Conservation (phyloP, 1,140 invertebrate genomes). For the Ceratoteleas bidentatus region DNA sequence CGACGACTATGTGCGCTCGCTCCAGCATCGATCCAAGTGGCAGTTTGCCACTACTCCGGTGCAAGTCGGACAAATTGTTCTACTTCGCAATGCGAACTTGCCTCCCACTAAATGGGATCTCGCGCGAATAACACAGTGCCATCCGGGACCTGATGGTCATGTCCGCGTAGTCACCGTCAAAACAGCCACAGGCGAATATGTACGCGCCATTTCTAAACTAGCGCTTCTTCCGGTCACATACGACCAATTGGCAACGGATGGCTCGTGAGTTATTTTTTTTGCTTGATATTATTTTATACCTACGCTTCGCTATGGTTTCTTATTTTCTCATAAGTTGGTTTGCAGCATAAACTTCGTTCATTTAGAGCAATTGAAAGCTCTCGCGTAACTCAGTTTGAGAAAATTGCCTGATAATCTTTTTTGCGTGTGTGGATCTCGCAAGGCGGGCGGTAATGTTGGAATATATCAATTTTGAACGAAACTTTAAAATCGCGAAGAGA, state of each 20-base stretch:
- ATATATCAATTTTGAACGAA: too few species aligned
- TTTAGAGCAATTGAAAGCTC: too few species aligned
- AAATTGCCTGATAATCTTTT: not conserved
- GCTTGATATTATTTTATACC: too few species aligned
- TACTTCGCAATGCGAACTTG: not conserved
- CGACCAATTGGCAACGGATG: not conserved
- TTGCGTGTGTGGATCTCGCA: not conserved
- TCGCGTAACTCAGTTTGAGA: too few species aligned
- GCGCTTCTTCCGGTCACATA: not conserved
- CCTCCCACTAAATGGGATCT: not conserved
- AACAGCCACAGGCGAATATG: not conserved
- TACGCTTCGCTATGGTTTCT: too few species aligned
- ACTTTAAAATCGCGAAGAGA: too few species aligned
- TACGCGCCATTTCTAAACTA: not conserved
- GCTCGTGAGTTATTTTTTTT: too few species aligned
- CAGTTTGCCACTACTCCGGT: not conserved
- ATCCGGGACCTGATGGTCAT: conserved; percentile 35
- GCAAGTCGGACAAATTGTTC: not conserved
- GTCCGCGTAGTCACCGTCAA: conserved; percentile 24
- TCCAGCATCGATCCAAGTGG: not conserved
- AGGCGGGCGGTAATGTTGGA: not conserved
- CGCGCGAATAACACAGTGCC: not conserved
- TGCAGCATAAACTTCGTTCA: too few species aligned
- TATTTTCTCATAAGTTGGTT: too few species aligned
- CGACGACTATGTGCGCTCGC: not conserved